phyloP scores from a whole-genome alignment of 1,140 invertebrate genomes.

The Stenopsyche tienmushanensis region DNA sequence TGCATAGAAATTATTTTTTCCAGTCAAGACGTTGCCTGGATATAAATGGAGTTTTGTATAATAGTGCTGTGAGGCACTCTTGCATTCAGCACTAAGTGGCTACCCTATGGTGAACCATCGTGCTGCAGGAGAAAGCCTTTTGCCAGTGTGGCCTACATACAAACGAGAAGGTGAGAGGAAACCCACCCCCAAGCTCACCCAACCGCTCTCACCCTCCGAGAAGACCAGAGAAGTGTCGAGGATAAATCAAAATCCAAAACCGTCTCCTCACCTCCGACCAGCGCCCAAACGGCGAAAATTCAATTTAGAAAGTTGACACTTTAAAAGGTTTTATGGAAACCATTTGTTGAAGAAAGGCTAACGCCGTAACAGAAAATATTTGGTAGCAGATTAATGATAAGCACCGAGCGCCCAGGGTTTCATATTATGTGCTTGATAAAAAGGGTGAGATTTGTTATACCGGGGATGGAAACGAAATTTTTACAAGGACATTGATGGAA shows the following conservation, averaged over 20 bases:
- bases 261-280: conserved; percentile 6
- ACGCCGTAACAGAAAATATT: conserved; percentile 20
- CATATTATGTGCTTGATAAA: not conserved
- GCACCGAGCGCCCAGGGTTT: not conserved
- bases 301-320: conserved; percentile 39
- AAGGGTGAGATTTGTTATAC: conserved; percentile 18
- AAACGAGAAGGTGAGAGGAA: not conserved
- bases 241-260: conserved; percentile 33
- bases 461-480: not conserved
- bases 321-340: conserved; percentile 40
- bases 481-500: conserved; percentile 13
- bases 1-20: no score
- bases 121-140: not conserved
- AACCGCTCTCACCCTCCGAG: no score
- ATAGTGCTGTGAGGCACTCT: no score
- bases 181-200: no score
- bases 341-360: conserved; percentile 30
- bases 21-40: no score
- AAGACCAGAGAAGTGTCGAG: not conserved
- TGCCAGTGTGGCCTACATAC: not conserved
- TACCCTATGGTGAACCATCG: no score
- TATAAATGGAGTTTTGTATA: no score
- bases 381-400: conserved; percentile 21
- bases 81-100: no score
- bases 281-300: conserved; percentile 26